These are phyloP conservation scores for Balaeniceps rex DNA, from an alignment of 2,113 vertebrate species.

Conservation along the genomic window DNA sequence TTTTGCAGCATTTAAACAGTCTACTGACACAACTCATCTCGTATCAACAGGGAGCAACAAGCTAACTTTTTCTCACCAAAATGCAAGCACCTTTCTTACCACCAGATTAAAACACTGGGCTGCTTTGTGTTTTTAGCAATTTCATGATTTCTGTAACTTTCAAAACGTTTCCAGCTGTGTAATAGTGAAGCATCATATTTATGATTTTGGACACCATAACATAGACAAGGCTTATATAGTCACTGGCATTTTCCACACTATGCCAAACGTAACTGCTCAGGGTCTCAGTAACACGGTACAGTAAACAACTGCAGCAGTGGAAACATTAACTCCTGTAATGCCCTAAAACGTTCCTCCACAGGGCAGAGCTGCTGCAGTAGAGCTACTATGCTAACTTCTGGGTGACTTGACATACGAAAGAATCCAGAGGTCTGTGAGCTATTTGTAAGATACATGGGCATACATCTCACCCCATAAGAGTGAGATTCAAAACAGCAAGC, in stretches of 20 bases:
- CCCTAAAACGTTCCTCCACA: not conserved
- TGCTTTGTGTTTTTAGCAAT: not conserved
- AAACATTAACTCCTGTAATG: not conserved
- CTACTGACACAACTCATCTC: not conserved
- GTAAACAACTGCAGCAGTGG: not conserved
- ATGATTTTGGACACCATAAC: not conserved
- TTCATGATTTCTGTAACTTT: not conserved
- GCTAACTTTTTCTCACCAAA: not conserved
- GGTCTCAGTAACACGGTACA: not conserved
- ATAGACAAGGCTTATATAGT: not conserved
- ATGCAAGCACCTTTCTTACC: not conserved
- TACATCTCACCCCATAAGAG: accelerated
- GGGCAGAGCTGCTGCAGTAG: not conserved
- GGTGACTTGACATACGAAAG: not conserved
- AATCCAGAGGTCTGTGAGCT: not conserved
- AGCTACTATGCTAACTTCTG: not conserved
- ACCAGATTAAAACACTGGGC: not conserved
- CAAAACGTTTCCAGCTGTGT: not conserved
- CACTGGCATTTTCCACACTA: not conserved
- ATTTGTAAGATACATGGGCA: not conserved
- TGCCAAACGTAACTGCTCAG: not conserved
- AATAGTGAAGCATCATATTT: not conserved
- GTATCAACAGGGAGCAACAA: not conserved
- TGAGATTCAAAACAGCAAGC: not conserved
- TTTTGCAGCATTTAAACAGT: not conserved